These are phyloP conservation scores for Panzeria rudis DNA, from an alignment of 2,888 invertebrate species.

Conservation along the genomic window DNA sequence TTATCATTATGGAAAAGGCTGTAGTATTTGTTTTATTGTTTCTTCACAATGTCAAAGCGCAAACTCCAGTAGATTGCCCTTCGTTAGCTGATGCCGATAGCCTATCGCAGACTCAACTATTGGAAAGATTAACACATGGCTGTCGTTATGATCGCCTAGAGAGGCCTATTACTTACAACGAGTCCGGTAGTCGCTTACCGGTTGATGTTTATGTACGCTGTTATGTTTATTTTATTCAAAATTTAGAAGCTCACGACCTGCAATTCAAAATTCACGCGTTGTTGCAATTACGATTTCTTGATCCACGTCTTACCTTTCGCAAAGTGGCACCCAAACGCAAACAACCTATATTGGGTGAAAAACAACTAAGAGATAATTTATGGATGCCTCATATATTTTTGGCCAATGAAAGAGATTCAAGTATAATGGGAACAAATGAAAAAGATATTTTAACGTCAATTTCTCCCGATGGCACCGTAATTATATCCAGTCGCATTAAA, in stretches of 20 bases:
- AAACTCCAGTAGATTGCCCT: constrained; percentile 83
- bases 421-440: constrained; percentile 90
- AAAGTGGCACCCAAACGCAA: constrained; percentile 88
- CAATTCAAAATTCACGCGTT: constrained; percentile 93
- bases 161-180: constrained; percentile 85
- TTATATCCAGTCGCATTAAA: constrained; percentile 91
- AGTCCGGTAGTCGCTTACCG: constrained; percentile 85
- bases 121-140: constrained; percentile 88
- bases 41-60: background rate
- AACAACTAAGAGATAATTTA: constrained; percentile 87
- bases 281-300: constrained; percentile 90
- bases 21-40: constrained; percentile 42
- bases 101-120: constrained; percentile 89
- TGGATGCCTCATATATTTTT: constrained; percentile 94
- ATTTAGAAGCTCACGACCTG: constrained; percentile 92
- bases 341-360: constrained; percentile 89
- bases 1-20: background rate
- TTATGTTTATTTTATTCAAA: constrained; percentile 93
- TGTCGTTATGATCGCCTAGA: constrained; percentile 91
- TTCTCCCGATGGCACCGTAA: constrained; percentile 90
- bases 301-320: constrained; percentile 88
- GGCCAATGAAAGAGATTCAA: constrained; percentile 90
- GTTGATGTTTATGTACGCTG: constrained; percentile 90
- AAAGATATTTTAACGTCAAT: constrained; percentile 92
- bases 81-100: constrained; percentile 85